These are phyloP conservation scores for Syncerus caffer DNA, from an alignment of 2,797 vertebrate species.

Conservation along the genomic window DNA sequence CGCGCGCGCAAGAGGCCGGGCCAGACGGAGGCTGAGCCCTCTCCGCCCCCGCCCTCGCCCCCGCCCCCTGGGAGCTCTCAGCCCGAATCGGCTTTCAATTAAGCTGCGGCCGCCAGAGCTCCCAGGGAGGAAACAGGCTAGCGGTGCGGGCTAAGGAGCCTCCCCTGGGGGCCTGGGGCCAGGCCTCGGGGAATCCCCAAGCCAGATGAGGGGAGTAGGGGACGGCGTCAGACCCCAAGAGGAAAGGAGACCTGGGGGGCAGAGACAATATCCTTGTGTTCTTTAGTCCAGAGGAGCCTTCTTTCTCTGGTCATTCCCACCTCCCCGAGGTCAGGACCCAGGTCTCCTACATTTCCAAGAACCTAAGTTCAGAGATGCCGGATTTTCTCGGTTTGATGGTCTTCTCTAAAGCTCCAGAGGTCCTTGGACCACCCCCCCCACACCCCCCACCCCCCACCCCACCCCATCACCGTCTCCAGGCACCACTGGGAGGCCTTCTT, in stretches of 20 bases:
- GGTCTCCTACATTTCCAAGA: background rate
- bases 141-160: constrained; percentile 44
- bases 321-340: background rate
- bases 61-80: constrained; percentile 83
- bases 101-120: constrained; percentile 82
- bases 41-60: constrained; percentile 34
- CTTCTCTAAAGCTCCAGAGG: background rate
- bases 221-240: constrained; percentile 2
- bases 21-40: constrained; percentile 62
- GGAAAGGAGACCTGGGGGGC: background rate
- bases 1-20: background rate
- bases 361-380: background rate
- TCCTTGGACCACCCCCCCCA: background rate
- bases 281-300: background rate
- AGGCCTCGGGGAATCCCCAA: constrained; percentile 54
- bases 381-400: background rate
- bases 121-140: constrained; percentile 74
- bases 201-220: background rate
- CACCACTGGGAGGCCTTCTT: background rate
- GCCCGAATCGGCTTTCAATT: constrained; percentile 86
- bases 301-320: background rate
- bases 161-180: background rate
- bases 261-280: background rate
- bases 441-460: too few species aligned
- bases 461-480: background rate